A percentile compares a stretch with the other conserved stretches of the same genome.
These are phyloP conservation scores for Tenthredo notha DNA, from an alignment of 2,888 invertebrate species.

Conservation along the genomic window DNA sequence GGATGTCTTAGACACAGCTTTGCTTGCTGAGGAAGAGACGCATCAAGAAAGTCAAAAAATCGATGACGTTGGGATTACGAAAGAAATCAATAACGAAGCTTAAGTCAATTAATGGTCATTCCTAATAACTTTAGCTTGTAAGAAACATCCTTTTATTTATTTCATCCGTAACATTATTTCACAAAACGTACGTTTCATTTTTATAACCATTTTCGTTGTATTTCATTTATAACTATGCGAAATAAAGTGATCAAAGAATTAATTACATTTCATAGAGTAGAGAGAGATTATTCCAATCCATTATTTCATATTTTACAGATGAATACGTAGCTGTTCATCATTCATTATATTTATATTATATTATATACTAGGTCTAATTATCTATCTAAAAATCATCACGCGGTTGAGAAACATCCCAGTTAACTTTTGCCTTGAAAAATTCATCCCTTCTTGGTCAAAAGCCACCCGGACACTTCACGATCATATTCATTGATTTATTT, in stretches of 20 bases:
- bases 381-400: slow-evolving; percentile 32
- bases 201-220: not conserved
- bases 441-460: not conserved
- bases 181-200: not conserved
- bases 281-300: too few relatives aligned
- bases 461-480: not conserved
- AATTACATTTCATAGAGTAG: too few relatives aligned
- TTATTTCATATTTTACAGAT: too few relatives aligned
- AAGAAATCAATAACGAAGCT: slow-evolving; percentile 13
- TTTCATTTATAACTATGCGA: not conserved
- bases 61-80: not conserved
- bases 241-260: not conserved
- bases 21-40: not conserved
- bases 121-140: not conserved
- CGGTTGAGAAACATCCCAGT: not conserved
- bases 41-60: not conserved
- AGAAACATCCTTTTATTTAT: slow-evolving; percentile 26
- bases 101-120: not conserved
- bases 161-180: slow-evolving; percentile 2
- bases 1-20: not conserved
- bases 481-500: not conserved
- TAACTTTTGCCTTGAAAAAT: not conserved
- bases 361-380: not conserved
- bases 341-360: not conserved
- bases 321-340: not conserved